Base-by-base conservation (phyloP, 2,888 invertebrate genomes). In the Carterocephalus palaemon region DNA sequence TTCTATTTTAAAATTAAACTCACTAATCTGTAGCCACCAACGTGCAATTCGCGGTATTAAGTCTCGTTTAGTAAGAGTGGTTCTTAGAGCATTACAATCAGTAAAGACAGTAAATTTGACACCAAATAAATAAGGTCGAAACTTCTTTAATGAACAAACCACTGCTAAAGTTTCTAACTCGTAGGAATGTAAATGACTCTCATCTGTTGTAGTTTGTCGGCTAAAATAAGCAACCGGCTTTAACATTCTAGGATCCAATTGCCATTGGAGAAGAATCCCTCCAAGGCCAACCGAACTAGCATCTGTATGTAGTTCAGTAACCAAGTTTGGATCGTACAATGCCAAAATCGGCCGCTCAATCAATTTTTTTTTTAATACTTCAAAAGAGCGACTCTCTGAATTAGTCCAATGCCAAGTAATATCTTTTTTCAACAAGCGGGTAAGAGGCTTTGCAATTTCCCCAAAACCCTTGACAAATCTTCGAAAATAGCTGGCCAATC, bases 291-390 rank as follows among this genome's bases (percentile, higher is more conserved):
- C 3, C 2, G 47, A 15, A 41, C 61, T 62, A 2, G 65, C 64
- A 50, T 70, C 66, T 2, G 62, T 64, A 41, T 71, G 67, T 3
- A 69, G 33, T 47, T 70, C 62, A 6, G 62, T 62, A 26, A 38
- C 45, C 2, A 48, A 39, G 1, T 43, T 42, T 6, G 59, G 62
- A 24, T 64, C 49, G 43, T 62, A 75, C 3, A 72, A 46, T 2
- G 59, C 51, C 13, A 72, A 46, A 13, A 67, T 52, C 0, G 57
- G 59, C 1, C 26, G n/a, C 4, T 8, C 55, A n/a, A 36, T 20
- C 4, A 48, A 10, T 1, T 6, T 28, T 2, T 7, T 15, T 15
- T 48, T 48, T 10, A 48, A n/a, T 2, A 3, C 5, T 1, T 7
- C 1, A 19, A 45, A 43, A 0, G 54, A 46, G 2, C 31, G 10